phyloP scores from a whole-genome alignment of 1,140 invertebrate species.

The Akabosia matsudoensis region DNA sequence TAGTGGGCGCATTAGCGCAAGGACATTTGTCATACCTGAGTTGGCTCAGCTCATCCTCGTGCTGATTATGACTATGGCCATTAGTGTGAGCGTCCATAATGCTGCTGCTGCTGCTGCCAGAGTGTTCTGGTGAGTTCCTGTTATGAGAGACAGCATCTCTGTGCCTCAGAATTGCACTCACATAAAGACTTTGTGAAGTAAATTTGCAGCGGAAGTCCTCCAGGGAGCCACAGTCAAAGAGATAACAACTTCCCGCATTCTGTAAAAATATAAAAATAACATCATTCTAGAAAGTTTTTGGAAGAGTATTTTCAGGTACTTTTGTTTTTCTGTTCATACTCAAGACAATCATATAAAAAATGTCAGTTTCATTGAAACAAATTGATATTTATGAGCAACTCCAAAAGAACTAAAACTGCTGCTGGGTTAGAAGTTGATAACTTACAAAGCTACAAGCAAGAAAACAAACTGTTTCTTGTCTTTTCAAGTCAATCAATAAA shows the following conservation, averaged over 20 bases:
- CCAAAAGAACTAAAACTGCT: too few species aligned
- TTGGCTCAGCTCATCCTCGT: constrained; percentile 75
- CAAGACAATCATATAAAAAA: too few species aligned
- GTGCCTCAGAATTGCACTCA: constrained; percentile 72
- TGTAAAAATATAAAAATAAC: too few species aligned
- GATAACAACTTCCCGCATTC: constrained; percentile 81
- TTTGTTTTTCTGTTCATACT: too few species aligned
- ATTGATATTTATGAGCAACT: too few species aligned
- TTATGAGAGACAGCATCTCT: constrained; percentile 1
- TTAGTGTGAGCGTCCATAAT: not conserved
- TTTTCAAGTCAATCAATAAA: too few species aligned
- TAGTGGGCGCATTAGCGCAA: not conserved
- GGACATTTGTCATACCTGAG: constrained; percentile 61
- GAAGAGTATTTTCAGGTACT: too few species aligned
- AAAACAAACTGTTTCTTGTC: too few species aligned
- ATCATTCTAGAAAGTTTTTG: too few species aligned
- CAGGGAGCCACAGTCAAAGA: constrained; percentile 83
- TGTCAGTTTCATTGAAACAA: too few species aligned
- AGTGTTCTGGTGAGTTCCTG: not conserved
- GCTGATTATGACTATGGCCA: constrained; percentile 49
- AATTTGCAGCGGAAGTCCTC: constrained; percentile 91
- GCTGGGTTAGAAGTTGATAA: too few species aligned
- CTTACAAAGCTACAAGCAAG: too few species aligned
- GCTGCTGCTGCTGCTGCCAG: not conserved
- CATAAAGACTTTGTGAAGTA: constrained; percentile 80